Evolutionary conservation across 2,797 vertebrate genomes (phyloP).

Genomic region (Holocentrus rufus): DNA sequence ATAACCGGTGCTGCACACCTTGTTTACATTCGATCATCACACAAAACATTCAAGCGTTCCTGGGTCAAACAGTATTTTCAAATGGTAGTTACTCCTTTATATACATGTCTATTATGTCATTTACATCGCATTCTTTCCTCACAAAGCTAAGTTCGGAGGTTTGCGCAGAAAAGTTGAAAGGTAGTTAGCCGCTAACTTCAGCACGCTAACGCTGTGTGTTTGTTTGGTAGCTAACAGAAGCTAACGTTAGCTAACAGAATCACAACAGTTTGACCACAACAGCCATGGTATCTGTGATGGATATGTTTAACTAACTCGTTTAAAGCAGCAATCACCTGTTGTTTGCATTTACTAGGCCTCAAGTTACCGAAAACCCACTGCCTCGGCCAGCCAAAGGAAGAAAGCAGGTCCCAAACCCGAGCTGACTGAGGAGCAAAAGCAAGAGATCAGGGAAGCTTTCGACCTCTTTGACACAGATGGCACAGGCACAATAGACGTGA

Average conservation of each 20-base stretch:
- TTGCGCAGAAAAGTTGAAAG: background rate
- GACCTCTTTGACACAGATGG: constrained; percentile 94
- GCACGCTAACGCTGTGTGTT: constrained; percentile 1
- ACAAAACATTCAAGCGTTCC: background rate
- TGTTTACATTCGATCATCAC: constrained; percentile 60
- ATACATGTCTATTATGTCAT: background rate
- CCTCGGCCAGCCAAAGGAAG: constrained; percentile 79
- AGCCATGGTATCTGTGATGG: no score
- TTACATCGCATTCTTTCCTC: background rate
- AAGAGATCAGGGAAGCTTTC: constrained; percentile 95
- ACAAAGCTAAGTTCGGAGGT: background rate
- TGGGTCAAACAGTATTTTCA: background rate
- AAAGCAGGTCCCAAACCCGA: constrained; percentile 84
- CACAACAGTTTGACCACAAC: background rate
- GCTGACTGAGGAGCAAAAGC: constrained; percentile 90
- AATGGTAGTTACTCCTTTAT: constrained; percentile 57
- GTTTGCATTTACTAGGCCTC: constrained; percentile 80
- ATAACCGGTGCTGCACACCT: constrained; percentile 35
- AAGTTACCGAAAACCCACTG: constrained; percentile 76
- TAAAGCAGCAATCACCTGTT: background rate
- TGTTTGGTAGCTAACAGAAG: constrained; percentile 1
- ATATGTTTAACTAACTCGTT: background rate
- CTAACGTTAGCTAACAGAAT: constrained; percentile 51
- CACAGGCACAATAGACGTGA: constrained; percentile 91
- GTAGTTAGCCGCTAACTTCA: background rate